Percentiles rank a stretch among this genome's conserved stretches.
Conservation (phyloP, 2,888 invertebrate species). For the Entomobrya multifasciata region DNA sequence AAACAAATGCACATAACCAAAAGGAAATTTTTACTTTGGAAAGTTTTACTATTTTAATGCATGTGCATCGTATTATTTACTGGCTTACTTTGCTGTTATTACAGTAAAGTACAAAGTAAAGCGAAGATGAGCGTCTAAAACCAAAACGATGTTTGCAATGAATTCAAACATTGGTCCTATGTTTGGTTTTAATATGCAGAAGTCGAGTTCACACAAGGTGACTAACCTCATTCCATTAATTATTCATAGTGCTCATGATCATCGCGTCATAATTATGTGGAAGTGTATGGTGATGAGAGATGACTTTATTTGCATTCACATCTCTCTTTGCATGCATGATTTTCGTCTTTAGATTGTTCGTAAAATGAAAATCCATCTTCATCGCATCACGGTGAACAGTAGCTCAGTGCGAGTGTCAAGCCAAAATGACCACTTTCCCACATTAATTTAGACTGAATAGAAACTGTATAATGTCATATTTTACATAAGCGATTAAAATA, state of each 20-base stretch:
- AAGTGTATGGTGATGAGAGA: too few relatives aligned
- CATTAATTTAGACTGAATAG: too few relatives aligned
- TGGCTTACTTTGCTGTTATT: not conserved
- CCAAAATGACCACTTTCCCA: not conserved
- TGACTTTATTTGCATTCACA: not conserved
- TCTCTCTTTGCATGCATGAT: not conserved
- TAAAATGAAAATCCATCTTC: too few relatives aligned
- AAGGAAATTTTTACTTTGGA: not conserved
- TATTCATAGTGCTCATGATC: conserved; percentile 6
- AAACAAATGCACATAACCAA: not conserved
- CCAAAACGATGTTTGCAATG: not conserved
- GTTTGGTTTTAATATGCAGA: too few relatives aligned
- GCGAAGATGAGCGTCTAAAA: not conserved
- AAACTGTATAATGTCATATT: too few relatives aligned
- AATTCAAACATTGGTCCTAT: not conserved
- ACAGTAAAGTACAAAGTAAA: not conserved
- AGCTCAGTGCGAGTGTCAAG: conserved; percentile 6
- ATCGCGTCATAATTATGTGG: too few relatives aligned
- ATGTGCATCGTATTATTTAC: not conserved
- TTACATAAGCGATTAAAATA: too few relatives aligned
- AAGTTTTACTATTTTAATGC: not conserved
- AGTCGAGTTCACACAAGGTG: conserved; percentile 51
- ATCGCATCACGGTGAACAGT: conserved; percentile 3
- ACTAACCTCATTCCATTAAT: conserved; percentile 67
- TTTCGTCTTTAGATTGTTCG: too few relatives aligned